Evolutionary conservation across 1,140 invertebrate genomes (phyloP).

Genomic region (Pseudomyrmex flavicornis): DNA sequence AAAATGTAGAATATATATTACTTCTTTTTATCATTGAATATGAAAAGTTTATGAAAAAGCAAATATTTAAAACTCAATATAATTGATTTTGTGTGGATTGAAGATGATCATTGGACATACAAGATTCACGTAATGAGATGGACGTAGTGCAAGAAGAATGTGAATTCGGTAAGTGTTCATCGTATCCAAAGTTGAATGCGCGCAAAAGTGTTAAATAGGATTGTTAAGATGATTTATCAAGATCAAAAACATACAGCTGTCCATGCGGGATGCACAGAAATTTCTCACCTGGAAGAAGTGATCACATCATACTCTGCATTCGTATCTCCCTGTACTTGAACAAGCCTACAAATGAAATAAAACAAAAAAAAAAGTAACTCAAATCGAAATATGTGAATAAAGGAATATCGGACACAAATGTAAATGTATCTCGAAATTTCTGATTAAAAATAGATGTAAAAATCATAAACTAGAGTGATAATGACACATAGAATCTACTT

Average conservation of each 20-base stretch:
- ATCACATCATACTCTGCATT: conserved; percentile 84
- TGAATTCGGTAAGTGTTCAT: conserved; percentile 15
- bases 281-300: conserved; percentile 83
- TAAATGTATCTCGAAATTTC: neutral
- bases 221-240: neutral
- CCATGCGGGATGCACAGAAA: conserved; percentile 54
- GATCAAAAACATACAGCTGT: conserved; percentile 8
- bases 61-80: neutral
- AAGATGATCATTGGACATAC: neutral
- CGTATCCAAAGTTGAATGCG: neutral
- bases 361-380: conserved; percentile 77
- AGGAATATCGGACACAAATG: conserved; percentile 2
- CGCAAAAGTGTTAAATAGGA: neutral
- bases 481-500: neutral
- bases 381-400: conserved; percentile 66
- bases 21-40: neutral
- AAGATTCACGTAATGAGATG: conserved; percentile 9
- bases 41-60: neutral
- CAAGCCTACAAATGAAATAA: conserved; percentile 83
- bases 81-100: conserved; percentile 14
- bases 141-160: neutral
- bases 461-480: conserved; percentile 3
- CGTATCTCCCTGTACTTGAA: conserved; percentile 82
- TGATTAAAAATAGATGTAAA: neutral
- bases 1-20: conserved; percentile 4